These are phyloP conservation scores for Xylocopa sonorina DNA, from an alignment of 1,140 invertebrate species.

Conservation along the genomic window DNA sequence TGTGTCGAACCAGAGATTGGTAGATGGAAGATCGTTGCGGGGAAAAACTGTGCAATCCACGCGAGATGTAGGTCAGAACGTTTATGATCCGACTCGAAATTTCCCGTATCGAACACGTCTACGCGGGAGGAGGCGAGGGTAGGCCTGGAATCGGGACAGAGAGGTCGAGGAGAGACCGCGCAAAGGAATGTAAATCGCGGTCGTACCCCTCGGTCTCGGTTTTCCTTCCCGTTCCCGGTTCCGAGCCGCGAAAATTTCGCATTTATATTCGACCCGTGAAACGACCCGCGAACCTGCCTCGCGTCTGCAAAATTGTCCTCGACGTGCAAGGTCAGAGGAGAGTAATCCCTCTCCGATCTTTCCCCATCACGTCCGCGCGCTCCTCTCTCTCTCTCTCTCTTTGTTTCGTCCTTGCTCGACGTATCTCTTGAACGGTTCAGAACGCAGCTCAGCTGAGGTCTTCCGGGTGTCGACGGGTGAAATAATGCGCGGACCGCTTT, in stretches of 20 bases:
- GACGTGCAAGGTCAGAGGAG: slow-evolving; percentile 38
- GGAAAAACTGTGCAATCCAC: background rate
- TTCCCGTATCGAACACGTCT: slow-evolving; percentile 50
- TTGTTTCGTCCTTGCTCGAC: too few species aligned
- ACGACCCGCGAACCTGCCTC: slow-evolving; percentile 7
- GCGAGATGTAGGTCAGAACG: background rate
- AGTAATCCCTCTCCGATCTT: slow-evolving; percentile 17
- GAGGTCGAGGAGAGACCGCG: background rate
- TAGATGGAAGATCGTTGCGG: background rate
- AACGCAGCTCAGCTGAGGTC: too few species aligned
- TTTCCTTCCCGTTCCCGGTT: slow-evolving; percentile 7
- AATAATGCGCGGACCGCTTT: too few species aligned
- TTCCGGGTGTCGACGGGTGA: too few species aligned
- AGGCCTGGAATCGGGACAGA: background rate
- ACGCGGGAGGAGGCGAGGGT: slow-evolving; percentile 1
- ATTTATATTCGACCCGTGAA: slow-evolving; percentile 63
- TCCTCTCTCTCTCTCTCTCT: background rate
- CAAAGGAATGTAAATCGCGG: slow-evolving; percentile 61
- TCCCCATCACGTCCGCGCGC: background rate
- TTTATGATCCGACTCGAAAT: slow-evolving; percentile 40
- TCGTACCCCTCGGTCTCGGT: background rate
- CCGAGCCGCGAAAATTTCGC: slow-evolving; percentile 54
- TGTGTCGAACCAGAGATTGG: background rate
- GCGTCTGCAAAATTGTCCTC: slow-evolving; percentile 41
- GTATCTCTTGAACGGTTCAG: background rate